Conservation (phyloP, 2,113 vertebrate species). For the Puntigrus tetrazona region DNA sequence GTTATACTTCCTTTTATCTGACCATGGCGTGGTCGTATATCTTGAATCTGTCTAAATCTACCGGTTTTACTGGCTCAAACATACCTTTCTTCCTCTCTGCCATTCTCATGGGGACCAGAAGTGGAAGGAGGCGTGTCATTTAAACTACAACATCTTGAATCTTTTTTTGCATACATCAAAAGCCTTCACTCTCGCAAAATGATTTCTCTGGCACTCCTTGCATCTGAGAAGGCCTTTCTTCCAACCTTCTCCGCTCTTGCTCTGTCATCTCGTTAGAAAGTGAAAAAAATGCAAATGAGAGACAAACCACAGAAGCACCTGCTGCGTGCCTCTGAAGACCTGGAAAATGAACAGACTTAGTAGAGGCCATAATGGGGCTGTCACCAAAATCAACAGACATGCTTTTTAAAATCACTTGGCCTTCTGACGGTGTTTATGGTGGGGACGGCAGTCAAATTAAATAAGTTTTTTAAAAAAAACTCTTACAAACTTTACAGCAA, state of each 20-base stretch:
- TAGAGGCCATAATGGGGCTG: slow-evolving; percentile 17
- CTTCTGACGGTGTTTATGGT: background rate
- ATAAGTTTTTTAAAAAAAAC: background rate
- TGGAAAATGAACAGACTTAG: slow-evolving; percentile 46
- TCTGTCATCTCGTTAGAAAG: slow-evolving; percentile 49
- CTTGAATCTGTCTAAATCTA: background rate
- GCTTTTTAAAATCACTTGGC: slow-evolving; percentile 23
- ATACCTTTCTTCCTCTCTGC: background rate
- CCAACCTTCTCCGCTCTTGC: background rate
- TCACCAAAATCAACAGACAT: slow-evolving; percentile 25
- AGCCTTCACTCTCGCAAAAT: slow-evolving; percentile 46
- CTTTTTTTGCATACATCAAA: slow-evolving; percentile 50
- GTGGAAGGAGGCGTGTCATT: slow-evolving; percentile 27
- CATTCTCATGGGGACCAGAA: background rate
- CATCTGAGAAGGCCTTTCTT: slow-evolving; percentile 41
- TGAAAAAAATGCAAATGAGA: slow-evolving; percentile 58
- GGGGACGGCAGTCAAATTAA: slow-evolving; percentile 6
- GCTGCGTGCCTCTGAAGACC: slow-evolving; percentile 39
- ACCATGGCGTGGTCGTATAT: background rate
- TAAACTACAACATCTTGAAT: slow-evolving; percentile 34
- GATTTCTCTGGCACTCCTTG: slow-evolving; percentile 42
- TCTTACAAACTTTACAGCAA: slow-evolving; percentile 2
- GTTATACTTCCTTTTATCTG: background rate
- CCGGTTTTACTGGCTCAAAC: background rate
- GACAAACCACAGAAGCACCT: slow-evolving; percentile 44